Evolutionary conservation across 2,113 vertebrate genomes (phyloP).

Genomic region (Forbesichthys papilliferus): DNA sequence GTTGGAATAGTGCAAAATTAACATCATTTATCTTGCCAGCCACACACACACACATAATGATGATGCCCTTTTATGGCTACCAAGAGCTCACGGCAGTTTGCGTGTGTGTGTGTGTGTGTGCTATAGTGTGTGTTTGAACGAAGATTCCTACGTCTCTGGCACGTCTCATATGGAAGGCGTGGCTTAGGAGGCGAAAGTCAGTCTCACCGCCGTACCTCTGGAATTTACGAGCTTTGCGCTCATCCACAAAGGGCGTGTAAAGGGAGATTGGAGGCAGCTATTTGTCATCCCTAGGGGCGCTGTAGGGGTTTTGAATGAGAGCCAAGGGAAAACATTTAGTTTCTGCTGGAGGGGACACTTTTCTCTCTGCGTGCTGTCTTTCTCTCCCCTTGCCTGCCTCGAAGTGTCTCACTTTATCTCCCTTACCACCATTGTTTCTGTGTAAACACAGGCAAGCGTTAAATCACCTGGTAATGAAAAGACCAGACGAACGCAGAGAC

Average conservation of each 20-base stretch:
- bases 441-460: constrained; percentile 47
- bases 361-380: constrained; percentile 28
- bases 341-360: constrained; percentile 50
- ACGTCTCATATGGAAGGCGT: constrained; percentile 35
- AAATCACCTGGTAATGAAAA: constrained; percentile 58
- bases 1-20: constrained; percentile 37
- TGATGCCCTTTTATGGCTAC: constrained; percentile 61
- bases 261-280: constrained; percentile 24
- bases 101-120: constrained; percentile 11
- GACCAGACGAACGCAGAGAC: not conserved
- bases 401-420: not conserved
- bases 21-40: constrained; percentile 53
- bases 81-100: constrained; percentile 22
- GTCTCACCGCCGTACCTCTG: constrained; percentile 35
- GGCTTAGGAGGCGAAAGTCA: constrained; percentile 45
- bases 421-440: constrained; percentile 31
- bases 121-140: constrained; percentile 9
- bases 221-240: constrained; percentile 42
- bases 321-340: constrained; percentile 63
- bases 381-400: not conserved
- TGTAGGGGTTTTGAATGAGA: constrained; percentile 35
- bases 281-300: constrained; percentile 29
- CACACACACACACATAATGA: constrained; percentile 28
- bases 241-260: constrained; percentile 25
- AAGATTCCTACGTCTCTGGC: constrained; percentile 26